Evolutionary conservation across 2,113 vertebrate species (phyloP).

Genomic region (Notarius quadriscutis): DNA sequence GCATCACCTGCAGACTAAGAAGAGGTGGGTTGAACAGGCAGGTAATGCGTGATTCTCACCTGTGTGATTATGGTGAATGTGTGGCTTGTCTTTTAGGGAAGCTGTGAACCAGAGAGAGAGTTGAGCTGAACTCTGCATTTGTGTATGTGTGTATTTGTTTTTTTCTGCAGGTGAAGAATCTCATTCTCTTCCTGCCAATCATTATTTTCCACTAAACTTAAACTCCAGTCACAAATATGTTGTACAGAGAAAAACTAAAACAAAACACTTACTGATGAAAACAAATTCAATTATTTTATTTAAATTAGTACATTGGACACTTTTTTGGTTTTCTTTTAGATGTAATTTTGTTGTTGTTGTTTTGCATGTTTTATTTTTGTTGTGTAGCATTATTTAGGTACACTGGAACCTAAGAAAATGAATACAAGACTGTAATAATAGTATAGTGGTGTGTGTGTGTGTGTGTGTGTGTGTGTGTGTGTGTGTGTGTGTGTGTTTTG

Average conservation of each 20-base stretch:
- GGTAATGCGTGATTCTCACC: too few species aligned
- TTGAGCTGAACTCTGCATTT: neutral
- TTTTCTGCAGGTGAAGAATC: neutral
- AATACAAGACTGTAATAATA: neutral
- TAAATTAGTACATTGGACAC: neutral
- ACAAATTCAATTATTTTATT: neutral
- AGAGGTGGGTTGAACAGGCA: too few species aligned
- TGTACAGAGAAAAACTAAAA: neutral
- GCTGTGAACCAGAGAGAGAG: too few species aligned
- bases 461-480: constrained; percentile 31
- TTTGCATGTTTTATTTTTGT: neutral
- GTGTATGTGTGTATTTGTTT: neutral
- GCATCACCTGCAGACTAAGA: too few species aligned
- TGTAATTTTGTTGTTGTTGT: neutral
- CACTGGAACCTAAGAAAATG: neutral
- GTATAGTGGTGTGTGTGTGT: neutral
- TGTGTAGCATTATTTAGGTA: neutral
- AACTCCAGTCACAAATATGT: neutral
- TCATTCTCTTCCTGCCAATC: neutral
- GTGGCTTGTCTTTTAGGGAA: too few species aligned
- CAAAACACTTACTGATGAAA: neutral
- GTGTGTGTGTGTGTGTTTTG: constrained; percentile 34
- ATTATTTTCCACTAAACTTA: neutral
- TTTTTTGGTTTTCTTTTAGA: neutral
- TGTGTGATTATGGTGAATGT: too few species aligned